Conservation (phyloP, 1,140 invertebrate genomes). For the Manduca sexta region DNA sequence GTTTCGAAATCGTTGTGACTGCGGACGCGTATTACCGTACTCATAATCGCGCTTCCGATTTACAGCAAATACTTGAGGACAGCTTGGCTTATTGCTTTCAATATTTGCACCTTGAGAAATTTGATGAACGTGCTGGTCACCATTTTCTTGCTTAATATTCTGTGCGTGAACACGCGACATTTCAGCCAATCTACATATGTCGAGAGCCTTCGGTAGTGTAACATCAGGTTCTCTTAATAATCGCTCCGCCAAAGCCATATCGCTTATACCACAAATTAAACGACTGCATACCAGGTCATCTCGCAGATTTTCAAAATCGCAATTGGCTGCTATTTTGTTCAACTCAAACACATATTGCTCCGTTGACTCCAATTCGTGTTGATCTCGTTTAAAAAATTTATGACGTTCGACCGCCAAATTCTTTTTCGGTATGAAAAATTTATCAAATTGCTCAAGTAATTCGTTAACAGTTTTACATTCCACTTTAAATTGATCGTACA, state of each 20-base stretch:
- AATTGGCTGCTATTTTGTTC: conserved; percentile 18
- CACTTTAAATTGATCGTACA: conserved; percentile 5
- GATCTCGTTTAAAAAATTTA: conserved; percentile 27
- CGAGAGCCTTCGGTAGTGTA: conserved; percentile 9
- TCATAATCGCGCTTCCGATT: no score
- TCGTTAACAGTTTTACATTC: conserved; percentile 2
- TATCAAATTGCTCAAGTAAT: conserved; percentile 19
- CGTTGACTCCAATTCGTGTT: conserved; percentile 16
- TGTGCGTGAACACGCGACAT: neutral
- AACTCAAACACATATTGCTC: conserved; percentile 24
- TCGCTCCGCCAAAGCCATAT: conserved; percentile 5
- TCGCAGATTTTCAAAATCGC: conserved; percentile 20
- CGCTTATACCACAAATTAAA: conserved; percentile 17
- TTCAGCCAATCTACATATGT: conserved; percentile 1
- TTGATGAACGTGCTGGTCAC: no score
- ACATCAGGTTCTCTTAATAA: conserved; percentile 11
- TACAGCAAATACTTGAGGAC: no score
- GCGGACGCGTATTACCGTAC: no score
- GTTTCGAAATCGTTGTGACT: no score
- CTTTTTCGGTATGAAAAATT: conserved; percentile 21
- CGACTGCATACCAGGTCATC: conserved; percentile 23
- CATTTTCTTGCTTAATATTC: neutral
- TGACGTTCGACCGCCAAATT: conserved; percentile 26
- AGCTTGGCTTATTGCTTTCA: no score
- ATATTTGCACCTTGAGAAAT: no score